A percentile compares a stretch with the other conserved stretches of the same genome.
phyloP scores from a whole-genome alignment of 2,113 vertebrate genomes.

The Tonatia bakeri region DNA sequence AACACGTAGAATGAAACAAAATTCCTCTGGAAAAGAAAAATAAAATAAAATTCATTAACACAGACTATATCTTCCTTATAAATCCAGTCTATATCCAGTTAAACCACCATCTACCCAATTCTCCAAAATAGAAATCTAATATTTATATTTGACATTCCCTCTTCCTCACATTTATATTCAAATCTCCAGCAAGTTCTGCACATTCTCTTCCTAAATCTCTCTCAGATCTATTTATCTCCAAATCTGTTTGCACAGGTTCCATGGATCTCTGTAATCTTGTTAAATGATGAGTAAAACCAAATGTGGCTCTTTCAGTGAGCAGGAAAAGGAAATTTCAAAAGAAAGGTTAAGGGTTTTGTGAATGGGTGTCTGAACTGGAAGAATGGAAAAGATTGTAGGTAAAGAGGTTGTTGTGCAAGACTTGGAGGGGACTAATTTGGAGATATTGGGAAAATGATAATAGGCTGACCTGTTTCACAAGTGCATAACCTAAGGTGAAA shows the following conservation, averaged over 20 bases:
- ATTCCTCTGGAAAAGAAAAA: neutral
- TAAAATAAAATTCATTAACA: constrained; percentile 15
- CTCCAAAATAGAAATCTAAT: constrained; percentile 31
- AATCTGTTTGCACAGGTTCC: neutral
- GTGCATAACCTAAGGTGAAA: neutral
- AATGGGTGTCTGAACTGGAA: neutral
- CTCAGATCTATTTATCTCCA: neutral
- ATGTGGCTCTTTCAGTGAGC: neutral
- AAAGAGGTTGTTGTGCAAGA: neutral
- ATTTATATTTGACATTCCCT: neutral
- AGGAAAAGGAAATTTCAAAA: neutral
- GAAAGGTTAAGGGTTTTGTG: neutral
- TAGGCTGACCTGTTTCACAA: neutral
- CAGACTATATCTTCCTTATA: neutral
- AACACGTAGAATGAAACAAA: neutral
- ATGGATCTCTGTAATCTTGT: neutral
- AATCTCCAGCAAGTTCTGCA: neutral
- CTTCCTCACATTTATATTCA: constrained; percentile 21
- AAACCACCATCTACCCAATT: neutral
- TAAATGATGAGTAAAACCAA: neutral
- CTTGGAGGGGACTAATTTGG: neutral
- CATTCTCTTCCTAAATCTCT: neutral
- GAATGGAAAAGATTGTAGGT: neutral
- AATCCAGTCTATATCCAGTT: neutral
- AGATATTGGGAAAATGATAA: neutral